Evolutionary conservation across 2,797 vertebrate species (phyloP), one percentile per base, ranked within the genome.

Genomic region (Gymnocypris eckloni): DNA sequence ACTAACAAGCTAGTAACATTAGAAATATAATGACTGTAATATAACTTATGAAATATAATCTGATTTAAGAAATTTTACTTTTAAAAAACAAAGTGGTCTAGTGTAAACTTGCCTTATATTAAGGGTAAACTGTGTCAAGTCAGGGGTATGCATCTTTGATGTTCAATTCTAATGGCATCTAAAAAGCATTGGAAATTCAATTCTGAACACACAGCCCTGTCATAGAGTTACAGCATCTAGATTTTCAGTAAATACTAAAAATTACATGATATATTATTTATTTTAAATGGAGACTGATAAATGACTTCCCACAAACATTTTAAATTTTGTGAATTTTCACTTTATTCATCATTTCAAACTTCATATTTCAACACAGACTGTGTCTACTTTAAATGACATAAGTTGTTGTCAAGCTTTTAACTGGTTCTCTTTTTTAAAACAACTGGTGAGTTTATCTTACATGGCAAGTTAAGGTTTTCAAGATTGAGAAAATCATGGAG

Each of bases 341-440:
- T 83, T 83, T 75, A 75, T 83, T 75, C 52, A 82, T 25, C 2
- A 41, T 73, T 73, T 79, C n/a, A 78, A 18, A 61, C 39, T 37
- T 82, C 10, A 45, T 56, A n/a, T 33, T 73, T 82, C 25, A 73
- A 61, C 81, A 75, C n/a, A 16, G 4, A 41, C 22, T 0, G 3
- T 33, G 16, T 37, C 25, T 48, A n/a, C 16, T 48, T 37, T 16
- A 75, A 43, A 37, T 1, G 16, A 18, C 25, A 22, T 39, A 39
- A 20, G 4, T 3, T 7, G 1, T 56, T 8, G 28, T 59, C 37
- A 16, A 43, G 33, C 52, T 61, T 59, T 61, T 43, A 66, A 59
- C 41, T 56, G 13, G 33, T 70, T 33, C 20, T 33, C 2, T 39
- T 33, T 72, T 43, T 11, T 28, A 1, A 4, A 37, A n/a, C 22